A percentile compares a stretch with the other conserved stretches of the same genome.
Conservation (phyloP, 2,113 vertebrate genomes). For the Desmodus rotundus region DNA sequence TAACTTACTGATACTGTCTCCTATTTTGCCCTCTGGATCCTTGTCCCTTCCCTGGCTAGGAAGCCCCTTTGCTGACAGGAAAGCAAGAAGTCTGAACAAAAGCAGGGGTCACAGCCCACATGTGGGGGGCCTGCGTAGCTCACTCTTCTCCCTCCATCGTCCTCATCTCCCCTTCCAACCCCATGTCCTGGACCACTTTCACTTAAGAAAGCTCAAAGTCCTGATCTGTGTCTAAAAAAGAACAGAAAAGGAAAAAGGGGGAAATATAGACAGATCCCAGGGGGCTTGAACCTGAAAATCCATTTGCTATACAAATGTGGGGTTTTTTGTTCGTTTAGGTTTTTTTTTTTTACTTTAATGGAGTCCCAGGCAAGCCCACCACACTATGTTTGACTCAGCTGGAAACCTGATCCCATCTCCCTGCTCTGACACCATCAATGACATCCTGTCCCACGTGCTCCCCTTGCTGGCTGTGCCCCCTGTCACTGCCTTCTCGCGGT, state of each 20-base stretch:
- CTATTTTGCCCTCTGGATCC: neutral
- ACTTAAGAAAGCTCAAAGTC: neutral
- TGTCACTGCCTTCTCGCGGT: neutral
- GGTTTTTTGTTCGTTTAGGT: neutral
- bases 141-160: neutral
- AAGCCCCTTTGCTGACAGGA: neutral
- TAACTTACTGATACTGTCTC: neutral
- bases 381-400: neutral
- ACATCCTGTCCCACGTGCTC: too few relatives aligned
- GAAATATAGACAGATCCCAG: neutral
- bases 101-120: neutral
- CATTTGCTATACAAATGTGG: neutral
- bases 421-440: neutral
- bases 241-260: neutral
- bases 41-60: neutral
- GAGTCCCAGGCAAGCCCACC: neutral
- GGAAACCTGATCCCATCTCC: neutral
- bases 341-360: neutral
- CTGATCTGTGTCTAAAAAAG: neutral
- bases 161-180: neutral
- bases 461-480: too few relatives aligned
- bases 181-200: neutral
- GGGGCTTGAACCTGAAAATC: conserved; percentile 28
- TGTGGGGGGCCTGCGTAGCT: rapidly evolving
- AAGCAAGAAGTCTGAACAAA: neutral